Base-by-base conservation (phyloP, 1,140 invertebrate genomes). In the Drosophila tsacasi region DNA sequence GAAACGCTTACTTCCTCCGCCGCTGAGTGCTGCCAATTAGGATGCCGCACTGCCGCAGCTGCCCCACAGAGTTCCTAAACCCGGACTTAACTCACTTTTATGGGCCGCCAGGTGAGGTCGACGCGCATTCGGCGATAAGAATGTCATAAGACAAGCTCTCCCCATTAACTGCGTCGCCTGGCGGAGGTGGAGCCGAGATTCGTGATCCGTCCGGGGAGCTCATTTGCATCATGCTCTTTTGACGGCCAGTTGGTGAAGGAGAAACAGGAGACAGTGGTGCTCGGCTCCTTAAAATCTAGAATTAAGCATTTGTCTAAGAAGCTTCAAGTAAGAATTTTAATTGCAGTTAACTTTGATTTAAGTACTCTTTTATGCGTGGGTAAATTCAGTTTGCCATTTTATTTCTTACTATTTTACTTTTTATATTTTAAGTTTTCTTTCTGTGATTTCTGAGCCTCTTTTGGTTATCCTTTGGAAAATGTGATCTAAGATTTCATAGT, bases 71-170 rank as follows among this genome's bases (percentile, higher is more conserved):
- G 35, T 37, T 30, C 19, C 65, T 42, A 23, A 47, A 47, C 42
- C 1, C 30, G 10, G 10, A 17, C 58, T 63, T 10, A 17, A 52
- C 63, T 69, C 44, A 25, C 27, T 73, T 73, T 73, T 61, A 73
- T 61, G 69, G 21, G 46, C 54, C 67, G 46, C 67, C 69, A 72
- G 65, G 40, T 59, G 69, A 69, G 69, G 67, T 73, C 69, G 69
- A 73, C 67, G 67, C 69, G 67, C 37, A 73, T 73, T 73, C 55
- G 37, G 67, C 68, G 69, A 73, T 73, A 73, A 73, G 69, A 73
- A 52, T 73, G 67, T 73, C 69, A 73, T 73, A 73, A 72, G 30
- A 72, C 52, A 60, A 42, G 46, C 67, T 15, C 67, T 52, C 30
- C 69, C 67, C 72, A 73, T 73, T 73, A 73, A 72, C 54, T 50